These are phyloP conservation scores for Physocephala rufipes DNA, from an alignment of 2,888 invertebrate genomes.

Conservation along the genomic window DNA sequence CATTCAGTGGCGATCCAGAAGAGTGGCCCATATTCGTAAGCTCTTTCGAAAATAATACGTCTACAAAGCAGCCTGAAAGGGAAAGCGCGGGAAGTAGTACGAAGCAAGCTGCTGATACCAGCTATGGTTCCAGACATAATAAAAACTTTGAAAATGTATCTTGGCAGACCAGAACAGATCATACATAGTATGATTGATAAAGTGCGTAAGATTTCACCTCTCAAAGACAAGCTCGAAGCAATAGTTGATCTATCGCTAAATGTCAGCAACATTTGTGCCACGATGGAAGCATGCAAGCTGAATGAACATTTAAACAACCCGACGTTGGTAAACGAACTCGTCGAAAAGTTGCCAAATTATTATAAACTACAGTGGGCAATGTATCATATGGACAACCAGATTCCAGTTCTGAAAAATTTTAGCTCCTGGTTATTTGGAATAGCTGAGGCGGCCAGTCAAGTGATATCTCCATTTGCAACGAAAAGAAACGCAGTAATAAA, in stretches of 20 bases:
- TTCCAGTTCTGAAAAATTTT: constrained; percentile 30
- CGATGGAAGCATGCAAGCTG: constrained; percentile 29
- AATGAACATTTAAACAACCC: constrained; percentile 23
- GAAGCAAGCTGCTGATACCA: too few species aligned
- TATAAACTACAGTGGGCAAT: constrained; percentile 37
- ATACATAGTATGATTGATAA: constrained; percentile 17
- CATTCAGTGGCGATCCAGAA: constrained; percentile 16
- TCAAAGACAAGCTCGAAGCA: constrained; percentile 28
- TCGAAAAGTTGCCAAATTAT: constrained; percentile 30
- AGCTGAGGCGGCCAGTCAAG: constrained; percentile 33
- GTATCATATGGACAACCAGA: constrained; percentile 22
- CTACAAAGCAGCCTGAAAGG: constrained; percentile 18
- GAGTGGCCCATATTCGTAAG: neutral
- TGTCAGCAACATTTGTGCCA: constrained; percentile 23
- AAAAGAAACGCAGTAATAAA: constrained; percentile 28
- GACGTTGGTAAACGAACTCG: constrained; percentile 35
- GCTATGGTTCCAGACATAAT: constrained; percentile 33
- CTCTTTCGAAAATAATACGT: neutral
- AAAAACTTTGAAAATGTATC: constrained; percentile 26
- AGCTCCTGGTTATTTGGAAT: constrained; percentile 33
- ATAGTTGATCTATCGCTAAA: constrained; percentile 26
- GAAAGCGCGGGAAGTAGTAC: constrained; percentile 23
- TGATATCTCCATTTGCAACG: constrained; percentile 13
- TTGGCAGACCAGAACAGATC: constrained; percentile 31
- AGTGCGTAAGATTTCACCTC: constrained; percentile 9